Conservation (phyloP, 2,888 invertebrate species). For the Hipparchia sbordonii region DNA sequence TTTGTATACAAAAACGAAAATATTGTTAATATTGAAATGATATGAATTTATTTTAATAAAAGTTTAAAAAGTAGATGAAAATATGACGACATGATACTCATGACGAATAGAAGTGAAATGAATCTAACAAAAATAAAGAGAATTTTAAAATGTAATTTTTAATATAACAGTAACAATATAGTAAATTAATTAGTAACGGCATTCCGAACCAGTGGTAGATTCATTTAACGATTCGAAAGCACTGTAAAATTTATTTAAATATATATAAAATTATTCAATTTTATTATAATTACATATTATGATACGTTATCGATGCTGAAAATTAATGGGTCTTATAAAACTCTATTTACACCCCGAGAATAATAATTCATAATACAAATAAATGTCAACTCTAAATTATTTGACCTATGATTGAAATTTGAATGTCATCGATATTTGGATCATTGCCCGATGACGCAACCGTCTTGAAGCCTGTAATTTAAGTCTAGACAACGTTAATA, state of each 20-base stretch:
- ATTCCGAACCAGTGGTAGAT: too few relatives aligned
- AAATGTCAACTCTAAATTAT: conserved; percentile 21
- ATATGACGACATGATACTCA: too few relatives aligned
- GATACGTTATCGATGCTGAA: conserved; percentile 1
- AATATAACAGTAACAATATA: too few relatives aligned
- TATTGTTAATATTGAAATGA: too few relatives aligned
- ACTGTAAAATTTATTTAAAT: too few relatives aligned
- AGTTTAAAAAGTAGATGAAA: too few relatives aligned
- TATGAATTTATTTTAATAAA: too few relatives aligned
- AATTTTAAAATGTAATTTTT: background rate
- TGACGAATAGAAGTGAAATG: background rate
- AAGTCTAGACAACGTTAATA: conserved; percentile 39
- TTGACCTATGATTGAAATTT: conserved; percentile 20
- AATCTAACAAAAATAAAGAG: background rate
- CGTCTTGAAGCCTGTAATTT: conserved; percentile 37
- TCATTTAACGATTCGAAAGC: too few relatives aligned
- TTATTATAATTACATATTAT: background rate
- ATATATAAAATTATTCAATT: too few relatives aligned
- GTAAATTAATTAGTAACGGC: too few relatives aligned
- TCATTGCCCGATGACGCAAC: conserved; percentile 41
- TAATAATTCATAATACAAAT: conserved; percentile 2
- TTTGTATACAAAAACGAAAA: too few relatives aligned
- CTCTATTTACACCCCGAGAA: background rate
- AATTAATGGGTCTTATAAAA: conserved; percentile 3
- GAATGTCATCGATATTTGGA: conserved; percentile 22